A percentile compares a stretch with the other conserved stretches of the same genome.
phyloP scores from a whole-genome alignment of 2,797 vertebrate genomes.

The Neosilurus mollespiculum region DNA sequence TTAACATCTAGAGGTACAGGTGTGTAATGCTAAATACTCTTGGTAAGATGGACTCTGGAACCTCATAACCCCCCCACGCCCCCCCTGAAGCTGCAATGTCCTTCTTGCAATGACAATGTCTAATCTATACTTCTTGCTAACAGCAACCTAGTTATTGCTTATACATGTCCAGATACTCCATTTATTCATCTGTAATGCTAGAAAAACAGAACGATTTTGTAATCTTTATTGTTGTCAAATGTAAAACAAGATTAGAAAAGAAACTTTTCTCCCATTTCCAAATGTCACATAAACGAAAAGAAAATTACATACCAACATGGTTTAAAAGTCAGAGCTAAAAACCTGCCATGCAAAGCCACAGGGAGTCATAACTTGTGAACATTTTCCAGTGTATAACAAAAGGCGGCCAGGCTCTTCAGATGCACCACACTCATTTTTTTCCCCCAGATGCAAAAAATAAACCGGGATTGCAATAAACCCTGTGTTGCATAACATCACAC shows the following conservation, averaged over 20 bases:
- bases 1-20: background rate
- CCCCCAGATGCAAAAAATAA: constrained; percentile 54
- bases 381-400: constrained; percentile 45
- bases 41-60: too few species aligned
- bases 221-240: background rate
- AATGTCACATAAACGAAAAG: constrained; percentile 29
- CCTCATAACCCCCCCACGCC: too few species aligned
- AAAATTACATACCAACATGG: constrained; percentile 36
- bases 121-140: too few species aligned
- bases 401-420: constrained; percentile 40
- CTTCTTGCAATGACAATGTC: background rate
- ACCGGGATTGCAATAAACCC: constrained; percentile 56
- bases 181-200: background rate
- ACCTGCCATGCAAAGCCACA: constrained; percentile 40
- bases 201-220: background rate
- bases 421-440: constrained; percentile 44
- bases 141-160: background rate
- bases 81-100: background rate
- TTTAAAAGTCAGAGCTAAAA: constrained; percentile 40
- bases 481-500: constrained; percentile 57
- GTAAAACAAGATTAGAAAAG: background rate
- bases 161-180: background rate
- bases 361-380: constrained; percentile 45
- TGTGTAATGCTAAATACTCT: background rate
- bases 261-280: too few species aligned